Percentiles rank a stretch among this genome's conserved stretches.
phyloP scores from a whole-genome alignment of 2,888 invertebrate genomes.

The Caenorhabditis parvicauda region DNA sequence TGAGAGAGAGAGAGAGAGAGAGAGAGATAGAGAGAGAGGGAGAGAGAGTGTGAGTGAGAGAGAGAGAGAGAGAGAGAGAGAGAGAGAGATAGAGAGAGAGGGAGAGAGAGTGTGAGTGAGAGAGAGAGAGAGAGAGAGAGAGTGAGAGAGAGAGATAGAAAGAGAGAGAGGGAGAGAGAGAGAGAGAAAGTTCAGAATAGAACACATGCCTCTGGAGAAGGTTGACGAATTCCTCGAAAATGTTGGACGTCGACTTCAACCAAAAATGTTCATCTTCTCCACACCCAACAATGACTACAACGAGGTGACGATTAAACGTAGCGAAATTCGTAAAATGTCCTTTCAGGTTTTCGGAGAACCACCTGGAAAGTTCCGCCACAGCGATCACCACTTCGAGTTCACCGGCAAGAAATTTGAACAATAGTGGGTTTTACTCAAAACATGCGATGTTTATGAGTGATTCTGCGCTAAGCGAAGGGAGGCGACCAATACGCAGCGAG shows the following conservation, averaged over 20 bases:
- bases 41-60: too few species aligned
- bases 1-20: too few species aligned
- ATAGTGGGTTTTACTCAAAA: constrained; percentile 50
- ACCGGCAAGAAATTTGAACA: constrained; percentile 61
- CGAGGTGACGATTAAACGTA: constrained; percentile 15
- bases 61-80: too few species aligned
- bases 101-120: too few species aligned
- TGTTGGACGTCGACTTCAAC: constrained; percentile 62
- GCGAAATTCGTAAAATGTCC: neutral
- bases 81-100: too few species aligned
- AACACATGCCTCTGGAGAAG: constrained; percentile 62
- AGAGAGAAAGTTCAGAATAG: constrained; percentile 63
- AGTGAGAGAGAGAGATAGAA: too few species aligned
- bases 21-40: too few species aligned
- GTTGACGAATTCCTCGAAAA: constrained; percentile 53
- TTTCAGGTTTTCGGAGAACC: constrained; percentile 16
- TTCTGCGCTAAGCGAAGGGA: too few species aligned
- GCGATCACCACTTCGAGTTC: constrained; percentile 67
- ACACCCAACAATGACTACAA: constrained; percentile 66
- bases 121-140: too few species aligned
- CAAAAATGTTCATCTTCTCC: constrained; percentile 63
- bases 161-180: too few species aligned
- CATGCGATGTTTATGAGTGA: too few species aligned
- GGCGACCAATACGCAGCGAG: too few species aligned
- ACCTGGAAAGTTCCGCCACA: constrained; percentile 63